Evolutionary conservation across 1,140 invertebrate genomes (phyloP), one percentile per base, ranked within the genome.

Genomic region (Saccostrea echinata): DNA sequence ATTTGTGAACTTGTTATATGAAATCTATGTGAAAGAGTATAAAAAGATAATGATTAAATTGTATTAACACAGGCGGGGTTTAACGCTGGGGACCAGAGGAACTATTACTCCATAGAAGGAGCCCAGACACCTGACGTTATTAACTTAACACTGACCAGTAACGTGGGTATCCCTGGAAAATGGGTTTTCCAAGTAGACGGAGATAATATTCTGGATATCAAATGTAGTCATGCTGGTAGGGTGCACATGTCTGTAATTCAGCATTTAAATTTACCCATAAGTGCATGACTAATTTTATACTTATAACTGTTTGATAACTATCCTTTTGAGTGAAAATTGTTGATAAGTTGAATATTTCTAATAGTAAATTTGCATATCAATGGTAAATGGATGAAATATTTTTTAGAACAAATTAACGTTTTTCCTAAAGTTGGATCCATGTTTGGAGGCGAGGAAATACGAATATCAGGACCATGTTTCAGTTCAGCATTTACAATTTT

Each of bases 171-270:
- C 21, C 92, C 91, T 0, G 92, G 92, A 8, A 91, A 90, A 83
- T 93, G 91, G 91, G 89, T 93, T 16, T 93, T 93, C 64, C 88
- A 89, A 24, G 90, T 92, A 0, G 91, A 92, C 51, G 89, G 88
- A 2, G 53, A 86, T 18, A 64, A 85, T 13, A 90, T 92, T 16
- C 30, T 89, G 33, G 86, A 88, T 64, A 82, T 86, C 9, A 53
- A 82, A 53, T 92, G 92, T 83, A 87, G 86, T 4, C 61, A 90
- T 86, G 87, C 84, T 84, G 90, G 92, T 92, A 86, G 30, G 81
- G 21, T 6, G 13, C 35, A 43, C 27, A 27, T 71, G 8, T 76
- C 18, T 80, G 21, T 43, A 80, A 80, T 18, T 16, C 71, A 27
- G 43, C 71, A 4, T 30, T 80, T 30, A 2, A 24, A 6, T n/a